Evolutionary conservation across 2,888 invertebrate species (phyloP), one percentile per base, ranked within the genome.

Genomic region (Amiota communis): DNA sequence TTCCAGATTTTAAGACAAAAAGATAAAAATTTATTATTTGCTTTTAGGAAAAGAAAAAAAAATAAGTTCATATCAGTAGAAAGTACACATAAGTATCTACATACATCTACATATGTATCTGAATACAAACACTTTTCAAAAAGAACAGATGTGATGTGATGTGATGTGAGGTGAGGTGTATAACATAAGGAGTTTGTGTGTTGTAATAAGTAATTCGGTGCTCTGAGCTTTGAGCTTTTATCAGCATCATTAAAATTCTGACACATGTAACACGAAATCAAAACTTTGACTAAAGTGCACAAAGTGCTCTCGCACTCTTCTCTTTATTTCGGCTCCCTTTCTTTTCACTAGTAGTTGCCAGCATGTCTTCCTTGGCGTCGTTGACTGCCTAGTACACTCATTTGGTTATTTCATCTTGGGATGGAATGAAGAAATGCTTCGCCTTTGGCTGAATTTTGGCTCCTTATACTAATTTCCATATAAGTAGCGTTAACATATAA

Each of bases 401-500:
- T 1, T 36, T 59, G 53, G 6, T 20, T 11, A 15, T 59, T 59
- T 59, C n/a, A 49, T 13, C 48, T 49, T 49, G 67, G 13, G 4
- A 23, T 20, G 65, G 8, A 36, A 36, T 6, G 36, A 36, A 36
- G 36, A 36, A 36, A 36, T 6, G 3, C 2, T 67, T 49, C 76
- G 86, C 86, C 83, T 83, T 86, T 83, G 85, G 86, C 83, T 79
- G 79, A 36, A 78, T 79, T 77, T 79, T 84, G 83, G 86, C 83
- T 83, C 86, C 83, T 83, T 83, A 83, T 83, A 86, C 83, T 86
- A 85, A 86, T 83, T 86, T 86, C 85, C 86, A 84, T 85, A 83
- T 84, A 84, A 84, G 83, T 85, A 84, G 86, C 85, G 86, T 87
- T 86, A 83, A 85, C 87, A 85, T 87, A 86, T 86, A 82, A 87